Conservation (phyloP, 2,113 vertebrate species). For the Myiopsitta monachus region DNA sequence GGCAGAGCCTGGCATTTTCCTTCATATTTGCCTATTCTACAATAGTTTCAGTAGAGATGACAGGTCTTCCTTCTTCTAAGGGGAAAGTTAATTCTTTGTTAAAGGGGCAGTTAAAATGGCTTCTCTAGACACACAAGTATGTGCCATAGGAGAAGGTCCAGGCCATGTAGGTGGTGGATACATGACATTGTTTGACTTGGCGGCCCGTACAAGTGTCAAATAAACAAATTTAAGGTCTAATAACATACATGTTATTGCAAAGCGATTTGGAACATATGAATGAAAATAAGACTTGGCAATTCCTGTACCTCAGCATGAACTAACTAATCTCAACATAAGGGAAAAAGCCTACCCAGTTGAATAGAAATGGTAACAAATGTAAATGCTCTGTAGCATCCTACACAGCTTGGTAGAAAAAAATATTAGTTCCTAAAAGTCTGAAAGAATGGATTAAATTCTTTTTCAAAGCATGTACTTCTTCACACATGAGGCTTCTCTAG, state of each 20-base stretch:
- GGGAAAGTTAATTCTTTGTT: background rate
- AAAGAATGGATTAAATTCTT: background rate
- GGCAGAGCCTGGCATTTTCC: background rate
- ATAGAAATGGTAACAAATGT: background rate
- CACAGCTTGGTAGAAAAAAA: background rate
- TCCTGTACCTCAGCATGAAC: background rate
- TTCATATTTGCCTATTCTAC: background rate
- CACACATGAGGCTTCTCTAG: background rate
- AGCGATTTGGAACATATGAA: background rate
- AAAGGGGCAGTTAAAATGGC: background rate
- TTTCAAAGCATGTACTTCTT: background rate
- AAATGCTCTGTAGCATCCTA: background rate
- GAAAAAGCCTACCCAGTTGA: background rate
- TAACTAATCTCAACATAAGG: background rate
- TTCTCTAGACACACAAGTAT: background rate
- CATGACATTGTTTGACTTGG: background rate
- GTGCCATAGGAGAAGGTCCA: background rate
- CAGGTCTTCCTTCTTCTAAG: background rate
- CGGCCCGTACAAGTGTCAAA: background rate
- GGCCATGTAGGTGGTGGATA: background rate
- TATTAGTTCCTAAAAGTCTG: background rate
- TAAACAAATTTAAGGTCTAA: background rate
- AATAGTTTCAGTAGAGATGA: background rate
- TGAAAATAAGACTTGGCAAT: background rate
- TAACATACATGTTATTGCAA: background rate